These are phyloP conservation scores for Eidolon helvum DNA, from an alignment of 2,113 vertebrate species.

Conservation along the genomic window DNA sequence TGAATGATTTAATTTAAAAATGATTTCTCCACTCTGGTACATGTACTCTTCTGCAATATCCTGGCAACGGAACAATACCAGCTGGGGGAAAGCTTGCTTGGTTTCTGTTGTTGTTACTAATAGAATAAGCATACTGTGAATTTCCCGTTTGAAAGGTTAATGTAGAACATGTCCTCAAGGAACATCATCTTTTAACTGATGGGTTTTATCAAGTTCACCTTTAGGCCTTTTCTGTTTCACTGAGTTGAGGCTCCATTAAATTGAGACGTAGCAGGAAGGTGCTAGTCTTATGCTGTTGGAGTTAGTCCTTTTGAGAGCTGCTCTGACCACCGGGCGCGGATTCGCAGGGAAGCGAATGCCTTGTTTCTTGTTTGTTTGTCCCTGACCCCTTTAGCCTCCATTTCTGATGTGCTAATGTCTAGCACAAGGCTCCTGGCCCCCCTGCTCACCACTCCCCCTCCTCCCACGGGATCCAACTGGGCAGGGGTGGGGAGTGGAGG, in stretches of 20 bases:
- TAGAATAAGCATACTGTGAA: not conserved
- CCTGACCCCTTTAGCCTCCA: not conserved
- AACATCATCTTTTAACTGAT: not conserved
- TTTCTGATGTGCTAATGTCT: not conserved
- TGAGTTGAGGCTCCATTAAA: not conserved
- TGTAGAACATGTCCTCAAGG: not conserved
- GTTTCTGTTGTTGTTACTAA: conserved; percentile 35
- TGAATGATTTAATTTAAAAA: conserved; percentile 59
- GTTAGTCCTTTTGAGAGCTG: not conserved
- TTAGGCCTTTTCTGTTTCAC: not conserved
- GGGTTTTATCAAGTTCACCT: conserved; percentile 20
- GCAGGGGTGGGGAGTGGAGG: not conserved
- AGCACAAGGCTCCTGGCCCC: not conserved
- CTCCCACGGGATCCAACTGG: fast-evolving
- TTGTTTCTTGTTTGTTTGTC: not conserved
- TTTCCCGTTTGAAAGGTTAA: not conserved
- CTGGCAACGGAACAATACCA: not conserved
- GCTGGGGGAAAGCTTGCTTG: not conserved
- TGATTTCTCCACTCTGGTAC: not conserved
- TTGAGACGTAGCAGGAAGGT: not conserved
- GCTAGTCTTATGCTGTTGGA: not conserved
- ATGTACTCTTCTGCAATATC: not conserved
- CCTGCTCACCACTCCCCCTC: not conserved
- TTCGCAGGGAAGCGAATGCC: not conserved
- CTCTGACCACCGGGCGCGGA: fast-evolving